These are phyloP conservation scores for Melopsittacus undulatus DNA, from an alignment of 2,797 vertebrate species.

Conservation along the genomic window DNA sequence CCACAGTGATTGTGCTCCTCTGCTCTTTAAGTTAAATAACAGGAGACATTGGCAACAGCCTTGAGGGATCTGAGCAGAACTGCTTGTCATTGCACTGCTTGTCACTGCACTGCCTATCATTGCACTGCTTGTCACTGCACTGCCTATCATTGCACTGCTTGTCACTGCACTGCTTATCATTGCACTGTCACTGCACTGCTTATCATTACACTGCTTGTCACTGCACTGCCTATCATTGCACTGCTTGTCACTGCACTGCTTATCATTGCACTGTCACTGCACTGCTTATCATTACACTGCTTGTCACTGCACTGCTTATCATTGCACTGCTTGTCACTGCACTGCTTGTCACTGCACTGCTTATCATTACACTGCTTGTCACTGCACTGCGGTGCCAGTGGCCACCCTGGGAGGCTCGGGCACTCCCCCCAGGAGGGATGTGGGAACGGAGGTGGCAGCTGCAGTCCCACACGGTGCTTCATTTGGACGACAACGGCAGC, in stretches of 20 bases:
- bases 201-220: neutral
- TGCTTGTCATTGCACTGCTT: neutral
- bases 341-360: neutral
- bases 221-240: too few relatives aligned
- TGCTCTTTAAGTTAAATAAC: neutral
- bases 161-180: neutral
- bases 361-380: neutral
- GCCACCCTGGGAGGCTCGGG: neutral
- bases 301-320: neutral
- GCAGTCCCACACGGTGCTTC: neutral
- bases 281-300: neutral
- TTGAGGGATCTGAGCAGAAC: neutral
- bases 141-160: neutral
- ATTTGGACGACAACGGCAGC: rapidly evolving
- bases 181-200: too few relatives aligned
- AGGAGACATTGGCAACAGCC: neutral
- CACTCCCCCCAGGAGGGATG: neutral
- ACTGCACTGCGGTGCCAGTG: neutral
- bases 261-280: neutral
- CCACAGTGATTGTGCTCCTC: neutral
- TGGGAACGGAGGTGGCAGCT: neutral
- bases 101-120: too few relatives aligned
- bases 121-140: neutral
- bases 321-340: neutral
- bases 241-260: neutral